phyloP scores from a whole-genome alignment of 2,797 vertebrate species.

The Cirrhinus mrigala region DNA sequence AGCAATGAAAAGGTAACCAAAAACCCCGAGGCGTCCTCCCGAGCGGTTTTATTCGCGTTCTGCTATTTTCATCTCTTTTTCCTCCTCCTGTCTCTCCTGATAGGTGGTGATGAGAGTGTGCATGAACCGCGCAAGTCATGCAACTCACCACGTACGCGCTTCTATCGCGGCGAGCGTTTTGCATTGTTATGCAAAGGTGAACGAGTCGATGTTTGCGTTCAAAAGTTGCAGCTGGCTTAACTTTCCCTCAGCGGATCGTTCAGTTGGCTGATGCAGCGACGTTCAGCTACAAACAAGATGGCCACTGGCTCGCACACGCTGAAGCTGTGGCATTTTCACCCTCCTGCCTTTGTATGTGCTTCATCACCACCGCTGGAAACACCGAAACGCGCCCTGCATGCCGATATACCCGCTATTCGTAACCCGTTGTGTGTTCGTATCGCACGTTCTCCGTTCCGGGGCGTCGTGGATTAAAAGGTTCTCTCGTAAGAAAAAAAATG shows the following conservation, averaged over 20 bases:
- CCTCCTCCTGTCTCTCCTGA: constrained; percentile 7
- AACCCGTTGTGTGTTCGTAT: not conserved
- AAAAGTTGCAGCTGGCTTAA: constrained; percentile 58
- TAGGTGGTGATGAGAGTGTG: constrained; percentile 48
- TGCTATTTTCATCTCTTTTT: constrained; percentile 49
- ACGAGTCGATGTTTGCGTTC: constrained; percentile 20
- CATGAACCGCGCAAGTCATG: constrained; percentile 45
- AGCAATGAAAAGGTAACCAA: constrained; percentile 78
- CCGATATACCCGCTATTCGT: not conserved
- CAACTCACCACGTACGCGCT: constrained; percentile 10
- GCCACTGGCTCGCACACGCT: constrained; percentile 76
- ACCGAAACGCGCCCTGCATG: constrained; percentile 13
- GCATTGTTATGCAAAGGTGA: constrained; percentile 37
- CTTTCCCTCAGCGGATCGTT: constrained; percentile 51
- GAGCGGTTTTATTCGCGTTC: not conserved
- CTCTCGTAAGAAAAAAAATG: not conserved
- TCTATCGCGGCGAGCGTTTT: constrained; percentile 39
- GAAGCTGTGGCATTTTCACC: constrained; percentile 68
- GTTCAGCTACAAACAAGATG: constrained; percentile 77
- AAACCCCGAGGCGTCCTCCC: constrained; percentile 9
- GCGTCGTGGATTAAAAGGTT: constrained; percentile 27
- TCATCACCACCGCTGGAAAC: constrained; percentile 42
- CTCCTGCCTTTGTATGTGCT: constrained; percentile 72
- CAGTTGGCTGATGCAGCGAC: constrained; percentile 48
- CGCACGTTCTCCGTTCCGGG: not conserved